These are phyloP conservation scores for Lymantria dispar DNA, from an alignment of 2,888 invertebrate species.

Conservation along the genomic window DNA sequence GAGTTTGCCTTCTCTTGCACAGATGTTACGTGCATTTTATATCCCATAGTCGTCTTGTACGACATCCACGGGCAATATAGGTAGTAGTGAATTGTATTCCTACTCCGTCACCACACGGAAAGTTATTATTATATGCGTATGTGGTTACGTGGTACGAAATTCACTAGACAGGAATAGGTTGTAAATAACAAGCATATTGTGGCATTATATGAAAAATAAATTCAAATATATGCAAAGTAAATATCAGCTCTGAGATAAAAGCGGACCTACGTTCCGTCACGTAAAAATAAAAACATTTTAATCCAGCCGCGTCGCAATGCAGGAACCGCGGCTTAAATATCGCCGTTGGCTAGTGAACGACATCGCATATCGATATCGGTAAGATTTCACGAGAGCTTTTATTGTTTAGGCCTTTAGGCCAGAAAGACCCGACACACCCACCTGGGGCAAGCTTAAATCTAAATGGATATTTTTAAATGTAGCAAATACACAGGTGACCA, in stretches of 20 bases:
- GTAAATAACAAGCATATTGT: too few relatives aligned
- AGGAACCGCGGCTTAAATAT: constrained; percentile 50
- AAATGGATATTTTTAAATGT: constrained; percentile 53
- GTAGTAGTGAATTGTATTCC: too few relatives aligned
- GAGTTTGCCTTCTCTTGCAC: too few relatives aligned
- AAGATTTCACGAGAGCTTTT: constrained; percentile 63
- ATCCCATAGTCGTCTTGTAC: too few relatives aligned
- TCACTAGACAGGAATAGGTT: too few relatives aligned
- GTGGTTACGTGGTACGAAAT: too few relatives aligned
- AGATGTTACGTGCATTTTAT: too few relatives aligned
- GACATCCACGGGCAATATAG: too few relatives aligned
- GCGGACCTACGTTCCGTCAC: constrained; percentile 14
- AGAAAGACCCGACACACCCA: constrained; percentile 38
- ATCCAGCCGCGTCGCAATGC: constrained; percentile 36
- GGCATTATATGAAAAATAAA: too few relatives aligned
- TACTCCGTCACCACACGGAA: too few relatives aligned
- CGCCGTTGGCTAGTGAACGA: constrained; percentile 58
- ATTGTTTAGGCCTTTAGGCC: constrained; percentile 52
- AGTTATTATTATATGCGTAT: too few relatives aligned
- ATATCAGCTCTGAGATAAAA: constrained; percentile 16
- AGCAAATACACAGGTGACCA: constrained; percentile 28
- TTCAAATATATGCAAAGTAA: not conserved
- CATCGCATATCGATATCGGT: constrained; percentile 65
- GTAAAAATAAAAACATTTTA: constrained; percentile 33
- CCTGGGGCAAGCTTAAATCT: constrained; percentile 47